Conservation (phyloP, 2,113 vertebrate genomes). For the Antidorcas marsupialis region DNA sequence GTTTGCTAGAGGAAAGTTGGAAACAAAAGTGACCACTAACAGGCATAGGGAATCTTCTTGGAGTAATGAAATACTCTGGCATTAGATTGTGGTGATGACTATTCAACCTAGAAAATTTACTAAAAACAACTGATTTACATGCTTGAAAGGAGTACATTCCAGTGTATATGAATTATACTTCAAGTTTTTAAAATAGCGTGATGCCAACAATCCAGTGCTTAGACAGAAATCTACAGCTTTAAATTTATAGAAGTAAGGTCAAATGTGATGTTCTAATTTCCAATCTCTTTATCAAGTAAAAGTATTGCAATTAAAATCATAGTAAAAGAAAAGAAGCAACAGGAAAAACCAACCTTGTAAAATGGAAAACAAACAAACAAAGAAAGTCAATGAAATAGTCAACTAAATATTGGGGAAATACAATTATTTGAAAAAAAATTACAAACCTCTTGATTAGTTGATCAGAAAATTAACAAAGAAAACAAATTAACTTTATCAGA, state of each 20-base stretch:
- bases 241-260: neutral
- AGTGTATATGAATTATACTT: neutral
- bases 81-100: neutral
- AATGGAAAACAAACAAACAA: neutral
- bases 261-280: neutral
- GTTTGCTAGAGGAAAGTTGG: neutral
- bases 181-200: neutral
- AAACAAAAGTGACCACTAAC: neutral
- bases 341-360: neutral
- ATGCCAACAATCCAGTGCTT: neutral
- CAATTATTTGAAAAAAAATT: neutral
- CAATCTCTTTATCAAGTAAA: neutral
- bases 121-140: neutral
- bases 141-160: neutral
- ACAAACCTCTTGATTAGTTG: neutral
- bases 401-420: neutral
- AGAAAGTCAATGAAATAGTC: neutral
- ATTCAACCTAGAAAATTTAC: neutral
- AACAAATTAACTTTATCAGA: neutral
- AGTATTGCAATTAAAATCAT: neutral
- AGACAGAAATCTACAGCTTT: neutral
- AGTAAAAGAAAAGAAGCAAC: neutral
- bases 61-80: neutral
- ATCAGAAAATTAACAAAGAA: neutral
- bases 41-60: neutral